Conservation (phyloP, 2,113 vertebrate species). For the Stomatorhinus ivindoensis region DNA sequence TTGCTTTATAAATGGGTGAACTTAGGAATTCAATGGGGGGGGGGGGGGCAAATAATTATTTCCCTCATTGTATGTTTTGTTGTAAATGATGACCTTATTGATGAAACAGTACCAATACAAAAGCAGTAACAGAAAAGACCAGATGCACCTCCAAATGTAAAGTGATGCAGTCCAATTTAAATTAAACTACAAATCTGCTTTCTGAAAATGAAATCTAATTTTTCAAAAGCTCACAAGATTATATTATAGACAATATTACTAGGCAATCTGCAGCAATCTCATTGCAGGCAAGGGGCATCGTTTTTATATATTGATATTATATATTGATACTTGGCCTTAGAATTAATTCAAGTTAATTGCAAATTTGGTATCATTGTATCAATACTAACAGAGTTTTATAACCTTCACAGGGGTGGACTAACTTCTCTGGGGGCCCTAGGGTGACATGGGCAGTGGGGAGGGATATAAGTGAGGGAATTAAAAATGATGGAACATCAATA, state of each 20-base stretch:
- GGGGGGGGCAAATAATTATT: not conserved
- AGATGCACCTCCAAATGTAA: not conserved
- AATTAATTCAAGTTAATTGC: not conserved
- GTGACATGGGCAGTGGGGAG: not conserved
- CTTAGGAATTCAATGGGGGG: too few relatives aligned
- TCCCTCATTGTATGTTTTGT: not conserved
- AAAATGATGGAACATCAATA: not conserved
- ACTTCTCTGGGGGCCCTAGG: not conserved
- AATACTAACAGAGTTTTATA: not conserved
- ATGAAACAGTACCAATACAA: not conserved
- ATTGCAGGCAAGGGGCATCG: not conserved
- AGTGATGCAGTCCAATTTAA: not conserved
- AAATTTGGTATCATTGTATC: not conserved
- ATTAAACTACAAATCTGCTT: not conserved
- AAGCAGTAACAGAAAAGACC: not conserved
- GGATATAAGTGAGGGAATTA: not conserved
- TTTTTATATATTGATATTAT: not conserved
- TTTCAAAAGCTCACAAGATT: not conserved
- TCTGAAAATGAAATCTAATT: not conserved
- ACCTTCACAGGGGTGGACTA: not conserved
- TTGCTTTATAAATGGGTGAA: too few relatives aligned
- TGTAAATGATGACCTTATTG: not conserved
- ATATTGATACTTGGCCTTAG: not conserved
- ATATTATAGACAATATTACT: not conserved
- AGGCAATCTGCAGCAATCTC: not conserved